These are phyloP conservation scores for Coptodon rendalli DNA, from an alignment of 2,113 vertebrate genomes.

Conservation along the genomic window DNA sequence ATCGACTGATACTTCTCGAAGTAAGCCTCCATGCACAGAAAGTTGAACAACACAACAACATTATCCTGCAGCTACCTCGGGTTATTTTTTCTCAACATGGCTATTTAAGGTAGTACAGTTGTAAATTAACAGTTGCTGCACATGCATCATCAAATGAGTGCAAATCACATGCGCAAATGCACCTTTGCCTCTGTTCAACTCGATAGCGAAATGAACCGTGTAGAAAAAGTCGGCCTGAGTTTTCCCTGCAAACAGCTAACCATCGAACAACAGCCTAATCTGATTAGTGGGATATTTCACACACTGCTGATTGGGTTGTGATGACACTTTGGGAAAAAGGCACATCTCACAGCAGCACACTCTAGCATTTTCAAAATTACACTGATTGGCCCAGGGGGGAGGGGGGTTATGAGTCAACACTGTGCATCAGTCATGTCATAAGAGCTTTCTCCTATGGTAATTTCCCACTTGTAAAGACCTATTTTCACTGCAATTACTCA, in stretches of 20 bases:
- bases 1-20: background rate
- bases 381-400: slow-evolving; percentile 16
- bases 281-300: slow-evolving; percentile 38
- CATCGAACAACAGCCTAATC: slow-evolving; percentile 19
- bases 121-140: slow-evolving; percentile 11
- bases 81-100: background rate
- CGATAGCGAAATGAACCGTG: background rate
- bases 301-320: slow-evolving; percentile 24
- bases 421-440: background rate
- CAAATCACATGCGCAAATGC: background rate
- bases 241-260: background rate
- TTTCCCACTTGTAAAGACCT: background rate
- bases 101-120: background rate
- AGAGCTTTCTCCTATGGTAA: background rate
- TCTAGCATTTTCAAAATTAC: slow-evolving; percentile 14
- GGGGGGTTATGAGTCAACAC: slow-evolving; percentile 1
- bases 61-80: background rate
- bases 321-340: slow-evolving; percentile 19
- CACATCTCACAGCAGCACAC: slow-evolving; percentile 6
- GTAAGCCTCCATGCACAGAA: background rate
- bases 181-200: background rate
- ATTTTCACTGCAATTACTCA: background rate
- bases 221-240: background rate
- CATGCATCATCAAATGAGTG: background rate
- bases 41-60: background rate